Evolutionary conservation across 2,888 invertebrate species (phyloP).

Genomic region (Drosophila meridionalis): DNA sequence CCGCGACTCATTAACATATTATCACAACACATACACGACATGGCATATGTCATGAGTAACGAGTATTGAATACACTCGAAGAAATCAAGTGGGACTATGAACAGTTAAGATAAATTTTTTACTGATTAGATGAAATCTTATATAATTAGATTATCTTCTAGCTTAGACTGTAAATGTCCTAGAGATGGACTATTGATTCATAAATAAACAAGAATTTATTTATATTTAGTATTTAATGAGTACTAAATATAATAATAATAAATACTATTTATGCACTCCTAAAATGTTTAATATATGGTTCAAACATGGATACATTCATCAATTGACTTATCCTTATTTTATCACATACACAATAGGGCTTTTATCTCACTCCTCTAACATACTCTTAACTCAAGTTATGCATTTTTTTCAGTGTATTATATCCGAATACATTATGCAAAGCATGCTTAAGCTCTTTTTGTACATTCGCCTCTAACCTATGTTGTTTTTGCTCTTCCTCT

Average conservation of each 20-base stretch:
- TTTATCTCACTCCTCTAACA: neutral
- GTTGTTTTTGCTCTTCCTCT: constrained; percentile 8
- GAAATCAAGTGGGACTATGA: neutral
- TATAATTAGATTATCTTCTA: no score
- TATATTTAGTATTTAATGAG: no score
- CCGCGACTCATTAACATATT: constrained; percentile 83
- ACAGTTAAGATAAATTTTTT: neutral
- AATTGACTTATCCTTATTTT: no score
- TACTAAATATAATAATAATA: no score
- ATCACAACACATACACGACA: constrained; percentile 72
- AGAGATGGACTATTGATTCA: no score
- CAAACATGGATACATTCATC: no score
- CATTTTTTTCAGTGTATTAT: constrained; percentile 4
- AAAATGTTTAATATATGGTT: no score
- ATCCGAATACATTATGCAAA: constrained; percentile 70
- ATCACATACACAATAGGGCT: neutral
- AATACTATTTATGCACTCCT: no score
- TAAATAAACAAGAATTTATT: no score
- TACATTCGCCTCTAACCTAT: constrained; percentile 40
- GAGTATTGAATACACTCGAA: constrained; percentile 19
- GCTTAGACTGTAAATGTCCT: neutral
- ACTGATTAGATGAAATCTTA: neutral
- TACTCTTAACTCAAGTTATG: neutral
- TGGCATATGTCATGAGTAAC: constrained; percentile 78
- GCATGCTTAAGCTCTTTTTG: constrained; percentile 53